These are phyloP conservation scores for Micronisus gabar DNA, from an alignment of 2,113 vertebrate species.

Conservation along the genomic window DNA sequence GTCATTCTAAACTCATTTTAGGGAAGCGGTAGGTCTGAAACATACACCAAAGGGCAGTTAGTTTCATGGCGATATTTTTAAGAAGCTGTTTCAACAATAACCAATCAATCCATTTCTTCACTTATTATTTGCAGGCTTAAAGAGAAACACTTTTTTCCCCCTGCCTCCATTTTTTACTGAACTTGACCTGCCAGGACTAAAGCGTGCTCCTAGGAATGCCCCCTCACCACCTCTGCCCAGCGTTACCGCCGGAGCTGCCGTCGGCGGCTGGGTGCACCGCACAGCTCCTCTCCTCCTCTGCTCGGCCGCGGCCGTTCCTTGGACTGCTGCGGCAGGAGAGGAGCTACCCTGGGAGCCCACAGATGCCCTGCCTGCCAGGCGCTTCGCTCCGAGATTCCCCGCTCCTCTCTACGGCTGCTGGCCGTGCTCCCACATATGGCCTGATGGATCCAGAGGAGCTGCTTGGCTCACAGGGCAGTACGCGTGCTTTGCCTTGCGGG, in stretches of 20 bases:
- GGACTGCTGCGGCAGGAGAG: neutral
- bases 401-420: neutral
- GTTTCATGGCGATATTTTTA: neutral
- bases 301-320: rapidly evolving
- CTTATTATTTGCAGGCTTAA: neutral
- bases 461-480: rapidly evolving
- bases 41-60: neutral
- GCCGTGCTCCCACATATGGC: rapidly evolving
- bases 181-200: neutral
- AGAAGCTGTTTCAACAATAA: neutral
- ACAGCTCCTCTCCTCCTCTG: neutral
- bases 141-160: neutral
- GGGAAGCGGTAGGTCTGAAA: neutral
- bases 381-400: neutral
- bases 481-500: neutral
- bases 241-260: rapidly evolving
- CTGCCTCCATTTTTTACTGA: neutral
- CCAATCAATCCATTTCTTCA: neutral
- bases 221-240: neutral
- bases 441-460: neutral
- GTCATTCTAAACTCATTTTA: neutral
- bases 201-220: neutral
- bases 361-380: neutral
- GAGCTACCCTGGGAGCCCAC: neutral
- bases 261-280: rapidly evolving